phyloP scores from a whole-genome alignment of 1,140 invertebrate species.

The Scylla paramamosain region DNA sequence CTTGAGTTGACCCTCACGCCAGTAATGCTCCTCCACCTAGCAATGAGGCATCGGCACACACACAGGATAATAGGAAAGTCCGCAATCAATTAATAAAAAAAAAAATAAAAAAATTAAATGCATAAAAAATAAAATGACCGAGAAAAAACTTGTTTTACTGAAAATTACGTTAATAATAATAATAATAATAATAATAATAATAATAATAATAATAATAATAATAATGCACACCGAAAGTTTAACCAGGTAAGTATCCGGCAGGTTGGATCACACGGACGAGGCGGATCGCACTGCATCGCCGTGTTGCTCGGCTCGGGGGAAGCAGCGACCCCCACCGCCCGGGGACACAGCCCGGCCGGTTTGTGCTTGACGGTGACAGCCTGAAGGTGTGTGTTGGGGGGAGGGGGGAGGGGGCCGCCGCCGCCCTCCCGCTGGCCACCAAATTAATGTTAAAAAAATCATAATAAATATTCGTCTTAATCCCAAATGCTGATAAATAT shows the following conservation, averaged over 20 bases:
- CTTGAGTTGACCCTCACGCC: too few relatives aligned
- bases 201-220: not conserved
- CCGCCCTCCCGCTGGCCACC: not conserved
- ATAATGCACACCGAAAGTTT: not conserved
- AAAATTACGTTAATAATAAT: not conserved
- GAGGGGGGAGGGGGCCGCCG: constrained; percentile 1
- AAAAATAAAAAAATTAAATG: too few relatives aligned
- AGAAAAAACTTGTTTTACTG: too few relatives aligned
- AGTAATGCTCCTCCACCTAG: too few relatives aligned
- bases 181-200: not conserved
- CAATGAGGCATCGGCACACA: too few relatives aligned
- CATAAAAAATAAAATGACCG: too few relatives aligned
- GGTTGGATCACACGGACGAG: constrained; percentile 9
- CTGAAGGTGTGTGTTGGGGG: constrained; percentile 33
- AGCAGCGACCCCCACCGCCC: not conserved
- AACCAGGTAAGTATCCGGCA: not conserved
- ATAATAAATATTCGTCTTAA: not conserved
- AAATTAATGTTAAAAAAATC: not conserved
- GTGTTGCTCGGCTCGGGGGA: not conserved
- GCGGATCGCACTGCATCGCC: not conserved
- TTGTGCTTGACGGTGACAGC: constrained; percentile 53
- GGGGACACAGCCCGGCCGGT: not conserved
- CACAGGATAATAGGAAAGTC: too few relatives aligned
- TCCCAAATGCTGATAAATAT: not conserved
- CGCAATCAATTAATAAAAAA: too few relatives aligned